These are phyloP conservation scores for Eupithecia tripunctaria DNA, from an alignment of 2,888 invertebrate species.

Conservation along the genomic window DNA sequence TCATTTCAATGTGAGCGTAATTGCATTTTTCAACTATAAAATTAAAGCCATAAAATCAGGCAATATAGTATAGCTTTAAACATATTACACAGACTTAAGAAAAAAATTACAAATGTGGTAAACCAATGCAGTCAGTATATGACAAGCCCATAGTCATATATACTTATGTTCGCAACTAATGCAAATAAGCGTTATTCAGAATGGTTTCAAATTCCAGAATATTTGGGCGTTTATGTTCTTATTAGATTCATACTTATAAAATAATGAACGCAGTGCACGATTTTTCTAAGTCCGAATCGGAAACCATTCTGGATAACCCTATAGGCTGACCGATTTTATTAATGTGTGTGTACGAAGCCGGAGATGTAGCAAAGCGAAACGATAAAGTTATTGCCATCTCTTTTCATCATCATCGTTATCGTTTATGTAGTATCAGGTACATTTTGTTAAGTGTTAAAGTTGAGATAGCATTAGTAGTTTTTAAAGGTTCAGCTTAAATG, in stretches of 20 bases:
- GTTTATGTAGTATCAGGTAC: background rate
- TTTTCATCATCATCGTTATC: background rate
- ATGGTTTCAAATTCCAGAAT: background rate
- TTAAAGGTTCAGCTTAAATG: too few relatives aligned
- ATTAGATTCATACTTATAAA: background rate
- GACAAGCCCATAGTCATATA: background rate
- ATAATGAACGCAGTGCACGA: background rate
- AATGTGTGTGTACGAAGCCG: conserved; percentile 2
- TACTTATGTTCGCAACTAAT: conserved; percentile 1
- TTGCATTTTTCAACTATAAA: background rate
- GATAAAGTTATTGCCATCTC: conserved; percentile 4
- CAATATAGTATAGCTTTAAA: background rate
- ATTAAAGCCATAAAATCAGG: background rate
- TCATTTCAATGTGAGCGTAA: background rate
- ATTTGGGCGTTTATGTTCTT: background rate
- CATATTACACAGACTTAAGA: background rate
- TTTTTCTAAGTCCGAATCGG: background rate
- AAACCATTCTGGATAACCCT: background rate
- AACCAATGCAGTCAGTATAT: background rate
- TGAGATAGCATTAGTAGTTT: background rate
- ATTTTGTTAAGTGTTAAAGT: background rate
- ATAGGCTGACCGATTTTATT: background rate
- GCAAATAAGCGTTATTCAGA: background rate
- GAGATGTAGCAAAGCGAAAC: conserved; percentile 2
- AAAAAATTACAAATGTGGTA: background rate